A percentile compares a stretch with the other conserved stretches of the same genome.
Evolutionary conservation across 2,113 vertebrate genomes (phyloP).

Genomic region (Bungarus multicinctus): DNA sequence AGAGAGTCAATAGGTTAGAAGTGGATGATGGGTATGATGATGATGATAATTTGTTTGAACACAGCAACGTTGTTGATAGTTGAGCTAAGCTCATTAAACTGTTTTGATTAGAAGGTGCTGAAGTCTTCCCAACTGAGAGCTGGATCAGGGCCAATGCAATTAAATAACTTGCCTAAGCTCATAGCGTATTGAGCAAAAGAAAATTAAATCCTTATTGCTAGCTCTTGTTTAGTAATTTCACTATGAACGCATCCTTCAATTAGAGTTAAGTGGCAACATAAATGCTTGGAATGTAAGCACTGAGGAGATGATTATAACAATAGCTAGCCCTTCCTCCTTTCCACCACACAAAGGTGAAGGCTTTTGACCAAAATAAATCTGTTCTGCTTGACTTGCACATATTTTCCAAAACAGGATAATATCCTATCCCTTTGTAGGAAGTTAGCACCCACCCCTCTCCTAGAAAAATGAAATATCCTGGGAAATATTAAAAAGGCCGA

Average conservation of each 20-base stretch:
- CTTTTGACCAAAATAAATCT: background rate
- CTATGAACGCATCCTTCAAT: background rate
- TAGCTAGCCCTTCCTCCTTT: background rate
- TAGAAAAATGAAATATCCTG: too few species aligned
- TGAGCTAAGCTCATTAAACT: background rate
- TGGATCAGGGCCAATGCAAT: slow-evolving; percentile 8
- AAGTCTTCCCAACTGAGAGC: background rate
- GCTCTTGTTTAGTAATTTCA: slow-evolving; percentile 18
- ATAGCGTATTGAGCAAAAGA: background rate
- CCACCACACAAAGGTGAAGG: background rate
- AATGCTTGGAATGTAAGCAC: background rate
- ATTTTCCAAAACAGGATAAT: background rate
- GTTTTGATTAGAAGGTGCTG: background rate
- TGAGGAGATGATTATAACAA: background rate
- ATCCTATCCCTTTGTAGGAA: slow-evolving; percentile 15
- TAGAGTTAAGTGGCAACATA: background rate
- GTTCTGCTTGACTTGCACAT: background rate
- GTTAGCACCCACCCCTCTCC: too few species aligned
- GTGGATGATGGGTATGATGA: background rate
- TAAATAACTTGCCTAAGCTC: background rate
- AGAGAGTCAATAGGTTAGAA: background rate
- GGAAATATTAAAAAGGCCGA: too few species aligned
- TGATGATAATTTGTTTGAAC: background rate
- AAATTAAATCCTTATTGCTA: slow-evolving; percentile 2
- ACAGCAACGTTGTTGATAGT: background rate